phyloP scores from a whole-genome alignment of 2,113 vertebrate genomes.

The Phalacrocorax aristotelis region DNA sequence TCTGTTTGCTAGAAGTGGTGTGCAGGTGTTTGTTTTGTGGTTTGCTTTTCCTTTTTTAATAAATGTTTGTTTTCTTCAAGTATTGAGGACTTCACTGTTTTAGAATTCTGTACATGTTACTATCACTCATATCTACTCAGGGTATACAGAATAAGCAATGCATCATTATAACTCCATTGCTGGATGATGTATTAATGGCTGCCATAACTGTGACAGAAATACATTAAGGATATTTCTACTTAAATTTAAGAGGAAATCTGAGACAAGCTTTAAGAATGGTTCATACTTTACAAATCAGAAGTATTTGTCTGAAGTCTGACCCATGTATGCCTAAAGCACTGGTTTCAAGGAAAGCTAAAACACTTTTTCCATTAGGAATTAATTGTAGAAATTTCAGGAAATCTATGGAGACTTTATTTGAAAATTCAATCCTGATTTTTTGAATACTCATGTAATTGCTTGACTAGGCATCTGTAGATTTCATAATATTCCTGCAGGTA shows the following conservation, averaged over 20 bases:
- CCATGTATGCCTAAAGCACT: background rate
- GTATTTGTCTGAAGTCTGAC: background rate
- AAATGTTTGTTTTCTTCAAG: background rate
- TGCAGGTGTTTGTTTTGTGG: background rate
- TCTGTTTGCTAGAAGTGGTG: background rate
- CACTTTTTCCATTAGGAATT: background rate
- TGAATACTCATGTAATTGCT: background rate
- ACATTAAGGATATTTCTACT: conserved; percentile 14
- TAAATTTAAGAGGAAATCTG: background rate
- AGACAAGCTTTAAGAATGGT: background rate
- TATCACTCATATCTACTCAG: background rate
- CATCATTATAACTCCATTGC: conserved; percentile 30
- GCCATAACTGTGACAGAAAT: conserved; percentile 43
- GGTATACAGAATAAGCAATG: background rate
- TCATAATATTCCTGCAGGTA: background rate
- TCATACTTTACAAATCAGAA: background rate
- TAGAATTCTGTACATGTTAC: background rate
- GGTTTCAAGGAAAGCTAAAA: background rate
- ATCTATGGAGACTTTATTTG: background rate
- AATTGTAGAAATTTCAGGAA: background rate
- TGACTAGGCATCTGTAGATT: background rate
- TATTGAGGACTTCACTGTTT: background rate
- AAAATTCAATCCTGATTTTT: background rate
- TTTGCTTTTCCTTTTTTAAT: background rate
- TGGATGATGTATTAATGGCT: conserved; percentile 41